Evolutionary conservation across 2,113 vertebrate genomes (phyloP), one percentile per base, ranked within the genome.

Genomic region (Daboia siamensis): DNA sequence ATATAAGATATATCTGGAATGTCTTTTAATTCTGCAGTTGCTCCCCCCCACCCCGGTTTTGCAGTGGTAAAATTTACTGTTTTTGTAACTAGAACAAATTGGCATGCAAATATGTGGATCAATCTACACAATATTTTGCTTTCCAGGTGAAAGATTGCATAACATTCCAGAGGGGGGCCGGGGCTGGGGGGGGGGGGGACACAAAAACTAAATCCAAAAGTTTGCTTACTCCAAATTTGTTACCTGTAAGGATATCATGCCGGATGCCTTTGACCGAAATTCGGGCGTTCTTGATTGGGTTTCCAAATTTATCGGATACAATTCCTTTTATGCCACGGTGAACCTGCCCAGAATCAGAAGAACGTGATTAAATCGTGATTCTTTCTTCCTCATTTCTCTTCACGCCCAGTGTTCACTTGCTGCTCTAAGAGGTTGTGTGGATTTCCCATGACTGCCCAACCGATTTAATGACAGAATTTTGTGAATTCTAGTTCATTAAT

Each of bases 271-370:
- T 98, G 87, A 99, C 98, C 5, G 97, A 96, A 90, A 99, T 96
- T 1, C 98, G 97, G 74, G 99, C 99, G 0, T 98, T 98, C 96
- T 98, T 98, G 90, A 99, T 98, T 0, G 98, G 98, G 88, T 98
- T 98, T 29, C 98, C 99, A 8, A 98, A 95, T 26, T 95, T 95
- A 95, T 99, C 98, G 1, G 96, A 98, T 24, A 99, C 98, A 23
- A 99, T 95, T 26, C 99, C 99, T 92, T 99, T 99, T 96, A 99
- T 98, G 69, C 99, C 99, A 5, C 98, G 97, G 93, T 99, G 99
- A 46, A 98, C 98, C 99, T 99, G 97, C 46, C 48, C 93, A 39
- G 69, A 96, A 93, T 89, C 48, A 21, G 54, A 90, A 3, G 8
- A 57, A 11, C 1, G 0, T 52, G 52, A 92, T n/a, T 15, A 17